These are phyloP conservation scores for rabbit (Oryctolagus cuniculus) DNA, from an alignment of 2,113 vertebrate genomes.

Conservation along the genomic window mOryCun1.1 NC_091433.1:179387001-179387500, in stretches of 20 bases:
- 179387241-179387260: neutral
- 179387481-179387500: too few relatives aligned
- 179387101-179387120: neutral
- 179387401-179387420: neutral
- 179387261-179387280: neutral
- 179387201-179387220: neutral
- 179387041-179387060: neutral
- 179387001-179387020: slow-evolving; percentile 17
- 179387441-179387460: neutral
- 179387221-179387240: neutral
- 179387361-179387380: neutral
- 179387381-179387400: neutral
- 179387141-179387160: neutral
- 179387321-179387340: neutral
- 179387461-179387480: neutral
- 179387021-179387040: slow-evolving; percentile 24
- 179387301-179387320: neutral
- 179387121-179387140: neutral
- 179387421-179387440: neutral
- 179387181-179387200: neutral
- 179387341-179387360: neutral
- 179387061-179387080: slow-evolving; percentile 16
- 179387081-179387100: slow-evolving; percentile 51
- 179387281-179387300: neutral
- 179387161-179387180: neutral